These are phyloP conservation scores for Felis chaus DNA, from an alignment of 2,113 vertebrate species.

Conservation along the genomic window DNA sequence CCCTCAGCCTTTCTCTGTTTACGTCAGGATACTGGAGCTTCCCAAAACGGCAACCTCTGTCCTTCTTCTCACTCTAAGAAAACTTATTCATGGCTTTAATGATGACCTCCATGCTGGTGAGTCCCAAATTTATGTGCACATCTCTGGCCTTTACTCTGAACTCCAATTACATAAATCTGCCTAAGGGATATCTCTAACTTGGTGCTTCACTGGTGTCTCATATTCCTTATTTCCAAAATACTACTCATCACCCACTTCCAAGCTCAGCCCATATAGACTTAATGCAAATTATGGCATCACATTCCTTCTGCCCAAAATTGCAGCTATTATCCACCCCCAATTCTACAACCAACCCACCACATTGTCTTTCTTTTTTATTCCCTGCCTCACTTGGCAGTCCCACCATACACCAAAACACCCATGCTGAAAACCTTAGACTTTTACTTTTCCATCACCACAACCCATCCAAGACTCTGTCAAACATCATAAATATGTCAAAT, in stretches of 20 bases:
- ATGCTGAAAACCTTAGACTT: not conserved
- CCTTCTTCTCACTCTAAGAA: not conserved
- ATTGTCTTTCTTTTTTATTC: not conserved
- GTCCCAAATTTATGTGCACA: not conserved
- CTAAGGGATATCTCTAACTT: not conserved
- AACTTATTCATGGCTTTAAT: not conserved
- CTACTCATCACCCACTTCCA: not conserved
- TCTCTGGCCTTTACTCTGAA: slow-evolving; percentile 5
- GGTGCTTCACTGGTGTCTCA: not conserved
- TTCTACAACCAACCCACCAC: not conserved
- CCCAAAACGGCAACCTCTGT: not conserved
- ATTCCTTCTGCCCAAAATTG: not conserved
- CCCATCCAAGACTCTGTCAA: not conserved
- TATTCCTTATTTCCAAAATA: not conserved
- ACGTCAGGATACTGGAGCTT: not conserved
- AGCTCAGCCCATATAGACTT: not conserved
- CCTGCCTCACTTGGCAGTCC: not conserved
- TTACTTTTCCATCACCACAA: not conserved
- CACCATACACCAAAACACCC: not conserved
- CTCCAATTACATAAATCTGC: not conserved
- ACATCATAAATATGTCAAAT: not conserved
- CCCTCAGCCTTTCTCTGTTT: not conserved
- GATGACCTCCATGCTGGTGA: not conserved
- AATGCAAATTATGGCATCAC: not conserved
- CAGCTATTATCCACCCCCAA: too few species aligned